Conservation (phyloP, 2,888 invertebrate genomes). For the Miltochrista miniata region DNA sequence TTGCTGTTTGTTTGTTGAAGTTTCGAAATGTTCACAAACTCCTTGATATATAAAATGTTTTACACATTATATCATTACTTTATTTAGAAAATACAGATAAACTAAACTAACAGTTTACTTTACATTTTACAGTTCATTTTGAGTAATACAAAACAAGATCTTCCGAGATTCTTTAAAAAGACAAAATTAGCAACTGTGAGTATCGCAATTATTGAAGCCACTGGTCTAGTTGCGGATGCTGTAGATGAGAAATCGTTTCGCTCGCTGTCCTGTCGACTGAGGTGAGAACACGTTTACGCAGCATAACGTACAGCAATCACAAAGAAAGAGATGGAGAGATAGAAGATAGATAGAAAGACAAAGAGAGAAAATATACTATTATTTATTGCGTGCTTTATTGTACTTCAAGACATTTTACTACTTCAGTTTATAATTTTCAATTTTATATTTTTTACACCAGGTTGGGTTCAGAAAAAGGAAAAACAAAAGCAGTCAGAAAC, state of each 20-base stretch:
- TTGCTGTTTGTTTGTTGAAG: constrained; percentile 6
- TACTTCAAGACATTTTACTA: too few species aligned
- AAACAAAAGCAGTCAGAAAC: constrained; percentile 92
- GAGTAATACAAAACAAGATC: constrained; percentile 60
- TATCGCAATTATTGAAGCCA: constrained; percentile 95
- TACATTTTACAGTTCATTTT: constrained; percentile 59
- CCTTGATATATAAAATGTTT: too few species aligned
- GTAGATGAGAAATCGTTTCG: constrained; percentile 89
- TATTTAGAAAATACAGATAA: neutral
- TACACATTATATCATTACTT: too few species aligned
- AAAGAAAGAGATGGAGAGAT: too few species aligned
- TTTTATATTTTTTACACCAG: constrained; percentile 63
- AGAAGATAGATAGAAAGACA: too few species aligned
- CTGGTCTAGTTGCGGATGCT: constrained; percentile 90
- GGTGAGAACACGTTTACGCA: constrained; percentile 69
- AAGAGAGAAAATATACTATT: too few species aligned
- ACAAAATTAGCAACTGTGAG: constrained; percentile 89
- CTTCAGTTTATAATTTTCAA: too few species aligned
- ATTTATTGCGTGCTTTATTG: too few species aligned
- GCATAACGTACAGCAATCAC: too few species aligned
- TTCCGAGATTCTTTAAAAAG: constrained; percentile 47
- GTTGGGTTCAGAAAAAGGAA: constrained; percentile 97
- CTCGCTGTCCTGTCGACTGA: constrained; percentile 95
- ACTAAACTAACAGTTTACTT: too few species aligned
- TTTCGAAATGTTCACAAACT: too few species aligned